Evolutionary conservation across 2,888 invertebrate genomes (phyloP).

Genomic region (Agriopis marginaria): DNA sequence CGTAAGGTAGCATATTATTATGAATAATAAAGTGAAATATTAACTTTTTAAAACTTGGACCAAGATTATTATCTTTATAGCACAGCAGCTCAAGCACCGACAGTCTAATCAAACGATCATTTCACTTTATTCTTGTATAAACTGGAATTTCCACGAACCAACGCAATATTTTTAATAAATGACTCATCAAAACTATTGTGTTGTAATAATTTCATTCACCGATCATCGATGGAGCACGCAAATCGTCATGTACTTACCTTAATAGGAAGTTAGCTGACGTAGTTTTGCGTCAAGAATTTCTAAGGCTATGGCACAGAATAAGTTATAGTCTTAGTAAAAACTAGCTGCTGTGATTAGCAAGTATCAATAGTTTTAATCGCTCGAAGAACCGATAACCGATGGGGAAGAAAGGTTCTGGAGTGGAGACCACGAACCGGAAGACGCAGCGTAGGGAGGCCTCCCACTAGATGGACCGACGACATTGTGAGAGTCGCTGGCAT

Average conservation of each 20-base stretch:
- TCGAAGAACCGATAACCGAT: no score
- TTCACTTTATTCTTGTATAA: not conserved
- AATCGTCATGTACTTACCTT: constrained; percentile 1
- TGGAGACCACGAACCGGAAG: no score
- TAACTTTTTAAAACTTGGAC: not conserved
- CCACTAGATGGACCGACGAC: no score
- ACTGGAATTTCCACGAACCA: constrained; percentile 5
- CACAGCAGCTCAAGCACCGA: not conserved
- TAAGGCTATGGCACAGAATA: not conserved
- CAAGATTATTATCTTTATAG: not conserved
- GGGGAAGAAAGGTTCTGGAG: no score
- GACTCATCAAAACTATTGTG: constrained; percentile 11
- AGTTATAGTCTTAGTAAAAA: not conserved
- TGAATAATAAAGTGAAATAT: no score
- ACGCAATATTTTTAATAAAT: not conserved
- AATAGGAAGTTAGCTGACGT: constrained; percentile 1
- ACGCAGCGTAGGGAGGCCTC: no score
- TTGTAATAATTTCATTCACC: constrained; percentile 9
- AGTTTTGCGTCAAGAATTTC: constrained; percentile 2
- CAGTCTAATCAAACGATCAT: not conserved
- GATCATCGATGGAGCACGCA: constrained; percentile 1
- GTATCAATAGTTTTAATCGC: no score
- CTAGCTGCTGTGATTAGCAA: no score
- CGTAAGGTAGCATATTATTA: no score
- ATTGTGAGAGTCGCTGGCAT: no score